Conservation (phyloP, 30 jellyfish, hydroid and myxozoan genomes). For the Rhopilema esculentum region DNA sequence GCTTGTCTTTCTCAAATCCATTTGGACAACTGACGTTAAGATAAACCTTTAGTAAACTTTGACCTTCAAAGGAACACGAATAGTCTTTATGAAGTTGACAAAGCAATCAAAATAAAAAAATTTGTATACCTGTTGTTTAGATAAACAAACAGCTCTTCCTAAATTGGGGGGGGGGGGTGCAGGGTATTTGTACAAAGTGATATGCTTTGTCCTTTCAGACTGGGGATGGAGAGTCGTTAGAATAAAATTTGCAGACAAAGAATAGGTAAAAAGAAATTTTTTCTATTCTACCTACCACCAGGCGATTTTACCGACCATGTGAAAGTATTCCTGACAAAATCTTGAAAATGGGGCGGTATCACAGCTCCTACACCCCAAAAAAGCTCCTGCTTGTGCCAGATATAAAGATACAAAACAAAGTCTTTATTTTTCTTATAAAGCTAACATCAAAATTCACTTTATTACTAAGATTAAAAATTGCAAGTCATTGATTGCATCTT, state of each 20-base stretch:
- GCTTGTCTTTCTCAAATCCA: constrained; percentile 24
- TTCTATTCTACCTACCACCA: too few relatives aligned
- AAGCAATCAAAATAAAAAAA: not conserved
- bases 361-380: too few relatives aligned
- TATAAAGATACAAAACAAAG: not conserved
- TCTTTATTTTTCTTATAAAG: not conserved
- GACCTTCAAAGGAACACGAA: not conserved
- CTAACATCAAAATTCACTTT: not conserved
- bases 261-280: too few relatives aligned
- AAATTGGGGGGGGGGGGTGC: too few relatives aligned
- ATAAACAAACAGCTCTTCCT: not conserved
- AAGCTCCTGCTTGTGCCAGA: too few relatives aligned
- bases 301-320: too few relatives aligned
- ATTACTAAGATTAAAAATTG: too few relatives aligned
- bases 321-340: too few relatives aligned
- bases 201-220: too few relatives aligned
- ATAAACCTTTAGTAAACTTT: not conserved
- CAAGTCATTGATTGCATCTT: not conserved
- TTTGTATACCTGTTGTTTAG: not conserved
- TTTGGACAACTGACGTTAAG: not conserved
- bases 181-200: not conserved
- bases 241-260: too few relatives aligned
- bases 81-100: not conserved
- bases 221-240: too few relatives aligned
- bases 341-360: too few relatives aligned